Conservation (phyloP, 2,797 vertebrate genomes). For the Vireo griseus region DNA sequence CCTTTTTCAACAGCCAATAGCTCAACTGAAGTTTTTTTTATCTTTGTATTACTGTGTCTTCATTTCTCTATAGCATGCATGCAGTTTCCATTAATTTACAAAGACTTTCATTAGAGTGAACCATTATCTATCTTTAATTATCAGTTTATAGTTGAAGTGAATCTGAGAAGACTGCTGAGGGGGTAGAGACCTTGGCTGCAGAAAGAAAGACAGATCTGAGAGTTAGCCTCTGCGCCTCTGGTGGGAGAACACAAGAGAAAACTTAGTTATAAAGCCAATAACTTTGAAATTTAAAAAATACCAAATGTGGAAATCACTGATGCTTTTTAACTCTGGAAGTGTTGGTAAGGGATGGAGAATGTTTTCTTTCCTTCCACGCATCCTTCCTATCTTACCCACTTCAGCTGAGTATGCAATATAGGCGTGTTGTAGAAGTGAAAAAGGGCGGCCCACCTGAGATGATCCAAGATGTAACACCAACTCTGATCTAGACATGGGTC, state of each 20-base stretch:
- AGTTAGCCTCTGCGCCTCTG: background rate
- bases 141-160: background rate
- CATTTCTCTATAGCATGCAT: background rate
- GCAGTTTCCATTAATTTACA: background rate
- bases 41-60: background rate
- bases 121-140: background rate
- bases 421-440: background rate
- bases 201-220: background rate
- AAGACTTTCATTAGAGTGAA: background rate
- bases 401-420: background rate
- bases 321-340: background rate
- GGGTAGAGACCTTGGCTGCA: background rate
- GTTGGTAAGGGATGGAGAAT: background rate
- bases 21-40: background rate
- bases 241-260: background rate
- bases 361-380: background rate
- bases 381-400: background rate
- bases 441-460: background rate
- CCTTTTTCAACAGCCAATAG: background rate
- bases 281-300: background rate
- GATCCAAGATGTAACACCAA: background rate
- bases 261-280: background rate
- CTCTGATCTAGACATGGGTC: background rate
- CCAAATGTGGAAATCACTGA: background rate
- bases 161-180: background rate